A percentile compares a stretch with the other conserved stretches of the same genome.
Evolutionary conservation across 1,140 invertebrate genomes (phyloP).

Genomic region (Lucilia cuprina): DNA sequence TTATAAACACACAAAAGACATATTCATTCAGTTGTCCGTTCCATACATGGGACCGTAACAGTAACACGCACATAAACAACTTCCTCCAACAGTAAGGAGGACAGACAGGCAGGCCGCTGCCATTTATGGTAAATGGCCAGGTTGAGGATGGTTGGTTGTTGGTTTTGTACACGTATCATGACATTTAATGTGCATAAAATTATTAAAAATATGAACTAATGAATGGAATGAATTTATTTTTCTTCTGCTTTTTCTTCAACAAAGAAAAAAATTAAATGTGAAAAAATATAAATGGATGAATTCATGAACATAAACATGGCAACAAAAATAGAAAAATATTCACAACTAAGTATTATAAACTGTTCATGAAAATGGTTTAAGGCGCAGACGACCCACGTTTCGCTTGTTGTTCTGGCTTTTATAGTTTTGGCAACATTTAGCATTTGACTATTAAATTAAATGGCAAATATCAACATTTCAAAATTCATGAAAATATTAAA

Average conservation of each 20-base stretch:
- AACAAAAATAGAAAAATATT: too few relatives aligned
- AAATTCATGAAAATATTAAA: background rate
- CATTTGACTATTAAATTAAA: background rate
- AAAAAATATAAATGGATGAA: background rate
- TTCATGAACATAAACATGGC: background rate
- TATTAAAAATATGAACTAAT: conserved; percentile 4
- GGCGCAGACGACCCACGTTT: background rate
- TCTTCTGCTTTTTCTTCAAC: too few relatives aligned
- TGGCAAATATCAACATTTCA: background rate
- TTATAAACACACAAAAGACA: too few relatives aligned
- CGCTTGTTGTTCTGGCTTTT: background rate
- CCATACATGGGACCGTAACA: background rate
- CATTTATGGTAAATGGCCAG: background rate
- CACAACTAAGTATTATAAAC: background rate
- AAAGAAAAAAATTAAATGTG: too few relatives aligned
- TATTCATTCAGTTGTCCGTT: too few relatives aligned
- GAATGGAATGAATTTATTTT: background rate
- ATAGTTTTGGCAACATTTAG: background rate
- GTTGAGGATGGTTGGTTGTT: background rate
- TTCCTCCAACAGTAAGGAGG: background rate
- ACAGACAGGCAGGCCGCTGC: background rate
- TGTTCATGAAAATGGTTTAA: background rate
- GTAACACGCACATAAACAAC: background rate
- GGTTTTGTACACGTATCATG: background rate
- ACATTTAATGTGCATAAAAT: background rate